Evolutionary conservation across 2,888 invertebrate genomes (phyloP).

Genomic region (Platyscelio sp.): DNA sequence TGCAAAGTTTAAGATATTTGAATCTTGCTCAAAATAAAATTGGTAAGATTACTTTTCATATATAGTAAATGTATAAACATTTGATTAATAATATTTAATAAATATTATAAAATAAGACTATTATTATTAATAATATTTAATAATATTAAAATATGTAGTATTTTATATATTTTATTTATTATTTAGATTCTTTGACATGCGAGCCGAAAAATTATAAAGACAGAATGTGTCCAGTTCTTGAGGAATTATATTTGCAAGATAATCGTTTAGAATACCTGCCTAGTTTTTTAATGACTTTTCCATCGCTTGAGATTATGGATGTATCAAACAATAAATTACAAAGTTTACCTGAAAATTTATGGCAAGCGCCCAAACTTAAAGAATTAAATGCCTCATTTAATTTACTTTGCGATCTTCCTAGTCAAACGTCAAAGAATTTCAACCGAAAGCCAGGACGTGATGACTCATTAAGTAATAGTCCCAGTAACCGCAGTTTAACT

Average conservation of each 20-base stretch:
- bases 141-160: too few relatives aligned
- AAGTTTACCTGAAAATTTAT: conserved; percentile 93
- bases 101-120: too few relatives aligned
- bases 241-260: conserved; percentile 96
- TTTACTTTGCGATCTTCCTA: conserved; percentile 91
- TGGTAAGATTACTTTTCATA: conserved; percentile 46
- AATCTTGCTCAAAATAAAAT: conserved; percentile 95
- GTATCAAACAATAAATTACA: conserved; percentile 97
- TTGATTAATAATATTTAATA: neutral
- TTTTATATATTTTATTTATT: too few relatives aligned
- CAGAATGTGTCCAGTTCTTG: conserved; percentile 92
- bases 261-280: conserved; percentile 95
- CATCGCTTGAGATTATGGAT: conserved; percentile 93
- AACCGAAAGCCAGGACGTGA: conserved; percentile 78
- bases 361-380: conserved; percentile 94
- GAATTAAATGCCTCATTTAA: conserved; percentile 97
- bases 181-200: conserved; percentile 87
- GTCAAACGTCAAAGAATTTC: conserved; percentile 81
- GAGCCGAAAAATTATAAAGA: conserved; percentile 83
- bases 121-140: too few relatives aligned
- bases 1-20: conserved; percentile 93
- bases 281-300: conserved; percentile 92
- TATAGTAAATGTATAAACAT: neutral
- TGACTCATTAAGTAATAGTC: conserved; percentile 79
- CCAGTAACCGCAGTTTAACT: conserved; percentile 79